Conservation (phyloP, 1,140 invertebrate genomes). For the Bombus impatiens region DNA sequence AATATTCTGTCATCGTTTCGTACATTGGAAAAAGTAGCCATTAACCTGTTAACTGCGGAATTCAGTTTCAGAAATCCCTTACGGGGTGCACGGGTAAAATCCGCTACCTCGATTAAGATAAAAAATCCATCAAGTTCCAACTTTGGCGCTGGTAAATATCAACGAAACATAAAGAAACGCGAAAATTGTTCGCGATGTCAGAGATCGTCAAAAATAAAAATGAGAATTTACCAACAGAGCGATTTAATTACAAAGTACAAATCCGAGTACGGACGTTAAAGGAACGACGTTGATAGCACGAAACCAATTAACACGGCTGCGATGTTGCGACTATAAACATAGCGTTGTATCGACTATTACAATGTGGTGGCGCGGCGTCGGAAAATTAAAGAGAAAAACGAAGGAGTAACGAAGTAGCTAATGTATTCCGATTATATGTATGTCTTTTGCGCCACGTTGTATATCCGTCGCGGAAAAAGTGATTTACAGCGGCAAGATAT, state of each 20-base stretch:
- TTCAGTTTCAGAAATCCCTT: too few species aligned
- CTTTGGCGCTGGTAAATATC: too few species aligned
- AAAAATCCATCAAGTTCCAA: too few species aligned
- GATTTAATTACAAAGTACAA: neutral
- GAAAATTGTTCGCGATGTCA: too few species aligned
- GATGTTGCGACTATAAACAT: neutral
- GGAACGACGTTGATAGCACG: neutral
- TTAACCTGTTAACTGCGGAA: too few species aligned
- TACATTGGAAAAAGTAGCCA: too few species aligned
- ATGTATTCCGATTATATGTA: constrained; percentile 7
- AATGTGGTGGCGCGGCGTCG: neutral
- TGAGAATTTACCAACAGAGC: too few species aligned
- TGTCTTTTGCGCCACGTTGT: neutral
- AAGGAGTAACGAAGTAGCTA: neutral
- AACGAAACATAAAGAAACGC: too few species aligned
- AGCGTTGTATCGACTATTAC: neutral
- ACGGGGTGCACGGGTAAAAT: too few species aligned
- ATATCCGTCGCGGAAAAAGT: neutral
- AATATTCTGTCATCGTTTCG: too few species aligned
- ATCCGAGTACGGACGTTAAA: neutral
- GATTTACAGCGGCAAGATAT: constrained; percentile 19
- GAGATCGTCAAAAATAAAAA: too few species aligned
- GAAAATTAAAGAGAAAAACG: neutral
- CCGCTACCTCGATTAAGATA: too few species aligned
- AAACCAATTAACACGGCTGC: neutral